These are phyloP conservation scores for Protomyctophum bolini DNA, from an alignment of 2,113 vertebrate species.

Conservation along the genomic window DNA sequence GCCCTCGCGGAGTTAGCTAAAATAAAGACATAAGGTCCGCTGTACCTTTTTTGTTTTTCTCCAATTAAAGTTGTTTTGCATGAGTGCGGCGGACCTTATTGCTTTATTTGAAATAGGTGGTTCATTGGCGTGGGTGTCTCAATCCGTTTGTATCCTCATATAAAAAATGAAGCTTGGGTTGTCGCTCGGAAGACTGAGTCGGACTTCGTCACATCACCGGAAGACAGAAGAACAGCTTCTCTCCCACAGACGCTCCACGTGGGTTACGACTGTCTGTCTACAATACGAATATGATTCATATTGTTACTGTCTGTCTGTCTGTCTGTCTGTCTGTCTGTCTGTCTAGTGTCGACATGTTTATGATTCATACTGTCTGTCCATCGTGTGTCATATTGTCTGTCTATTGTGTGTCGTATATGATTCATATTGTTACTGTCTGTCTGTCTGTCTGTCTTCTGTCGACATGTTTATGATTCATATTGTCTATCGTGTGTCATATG, in stretches of 20 bases:
- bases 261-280: background rate
- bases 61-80: slow-evolving; percentile 35
- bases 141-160: background rate
- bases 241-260: background rate
- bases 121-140: background rate
- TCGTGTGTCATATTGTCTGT: background rate
- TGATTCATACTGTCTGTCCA: background rate
- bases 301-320: slow-evolving; percentile 4
- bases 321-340: background rate
- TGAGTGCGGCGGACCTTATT: slow-evolving; percentile 26
- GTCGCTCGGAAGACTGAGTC: background rate
- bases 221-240: background rate
- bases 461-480: background rate
- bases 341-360: too few relatives aligned
- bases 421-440: slow-evolving; percentile 1
- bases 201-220: background rate
- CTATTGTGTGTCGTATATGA: background rate
- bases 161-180: background rate
- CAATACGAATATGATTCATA: background rate
- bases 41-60: background rate
- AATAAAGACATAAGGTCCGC: slow-evolving; percentile 48
- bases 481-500: background rate
- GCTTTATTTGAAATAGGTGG: slow-evolving; percentile 32
- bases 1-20: background rate
- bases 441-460: too few relatives aligned